Evolutionary conservation across 2,113 vertebrate genomes (phyloP).

Genomic region (Melanocharis versteri): DNA sequence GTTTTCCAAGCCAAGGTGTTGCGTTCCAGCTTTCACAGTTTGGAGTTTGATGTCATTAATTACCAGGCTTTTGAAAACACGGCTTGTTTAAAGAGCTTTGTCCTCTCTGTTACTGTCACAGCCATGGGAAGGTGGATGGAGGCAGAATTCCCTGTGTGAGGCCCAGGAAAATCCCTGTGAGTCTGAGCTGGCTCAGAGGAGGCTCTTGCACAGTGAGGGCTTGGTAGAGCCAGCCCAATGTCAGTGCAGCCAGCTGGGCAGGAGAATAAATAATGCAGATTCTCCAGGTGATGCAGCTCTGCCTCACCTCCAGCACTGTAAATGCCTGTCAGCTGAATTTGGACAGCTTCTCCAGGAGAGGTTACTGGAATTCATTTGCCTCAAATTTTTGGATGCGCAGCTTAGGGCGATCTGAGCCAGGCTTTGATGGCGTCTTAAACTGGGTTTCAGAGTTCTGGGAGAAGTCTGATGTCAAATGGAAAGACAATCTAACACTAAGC

Average conservation of each 20-base stretch:
- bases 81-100: background rate
- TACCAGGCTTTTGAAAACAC: background rate
- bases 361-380: background rate
- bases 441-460: background rate
- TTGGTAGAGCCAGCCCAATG: background rate
- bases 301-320: accelerated
- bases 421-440: background rate
- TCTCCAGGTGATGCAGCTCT: background rate
- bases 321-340: background rate
- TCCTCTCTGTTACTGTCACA: background rate
- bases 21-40: background rate
- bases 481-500: background rate
- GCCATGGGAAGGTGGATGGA: background rate
- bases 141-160: background rate
- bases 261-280: accelerated
- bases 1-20: background rate
- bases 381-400: background rate
- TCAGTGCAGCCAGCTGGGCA: background rate
- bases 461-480: background rate
- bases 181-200: background rate
- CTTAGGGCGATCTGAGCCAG: background rate
- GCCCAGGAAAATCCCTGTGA: background rate
- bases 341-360: background rate
- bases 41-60: background rate
- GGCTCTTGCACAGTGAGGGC: background rate